Percentiles rank a stretch among this genome's conserved stretches.
phyloP scores from a whole-genome alignment of 2,888 invertebrate species.

The Strigamia transsilvanica region DNA sequence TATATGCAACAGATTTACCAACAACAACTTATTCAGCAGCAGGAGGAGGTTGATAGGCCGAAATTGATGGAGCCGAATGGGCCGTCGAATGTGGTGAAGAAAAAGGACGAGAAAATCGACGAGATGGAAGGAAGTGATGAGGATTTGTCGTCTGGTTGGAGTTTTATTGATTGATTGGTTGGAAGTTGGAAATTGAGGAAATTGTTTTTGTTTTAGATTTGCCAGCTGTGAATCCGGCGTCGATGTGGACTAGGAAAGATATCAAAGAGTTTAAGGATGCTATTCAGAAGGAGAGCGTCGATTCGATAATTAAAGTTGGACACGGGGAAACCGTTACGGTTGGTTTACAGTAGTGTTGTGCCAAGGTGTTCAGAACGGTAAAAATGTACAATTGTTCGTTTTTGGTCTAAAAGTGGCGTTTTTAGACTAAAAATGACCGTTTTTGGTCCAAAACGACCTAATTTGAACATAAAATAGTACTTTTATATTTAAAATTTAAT shows the following conservation, averaged over 20 bases:
- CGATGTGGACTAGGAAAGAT: slow-evolving; percentile 96
- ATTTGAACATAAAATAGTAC: too few relatives aligned
- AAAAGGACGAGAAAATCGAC: slow-evolving; percentile 61
- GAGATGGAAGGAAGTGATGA: slow-evolving; percentile 62
- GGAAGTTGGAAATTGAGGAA: background rate
- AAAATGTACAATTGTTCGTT: background rate
- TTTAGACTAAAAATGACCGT: too few relatives aligned
- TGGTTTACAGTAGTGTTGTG: slow-evolving; percentile 59
- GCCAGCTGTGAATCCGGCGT: slow-evolving; percentile 70
- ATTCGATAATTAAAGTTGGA: slow-evolving; percentile 90
- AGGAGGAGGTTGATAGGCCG: slow-evolving; percentile 58
- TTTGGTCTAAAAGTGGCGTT: background rate
- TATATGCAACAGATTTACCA: slow-evolving; percentile 93
- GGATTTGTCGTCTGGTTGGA: slow-evolving; percentile 56
- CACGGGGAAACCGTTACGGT: slow-evolving; percentile 98
- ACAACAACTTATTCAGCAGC: slow-evolving; percentile 64
- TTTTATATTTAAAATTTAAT: too few relatives aligned
- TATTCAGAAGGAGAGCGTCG: slow-evolving; percentile 79
- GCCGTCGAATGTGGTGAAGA: slow-evolving; percentile 58
- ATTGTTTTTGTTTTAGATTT: slow-evolving; percentile 51
- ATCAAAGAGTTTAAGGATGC: slow-evolving; percentile 89
- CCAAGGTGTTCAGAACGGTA: too few relatives aligned
- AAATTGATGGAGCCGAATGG: slow-evolving; percentile 60
- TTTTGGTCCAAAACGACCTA: too few relatives aligned
- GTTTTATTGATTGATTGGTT: background rate